Base-by-base conservation (phyloP, 37 sponge, comb jelly and placozoan genomes). In the Haliclona indistincta region DNA sequence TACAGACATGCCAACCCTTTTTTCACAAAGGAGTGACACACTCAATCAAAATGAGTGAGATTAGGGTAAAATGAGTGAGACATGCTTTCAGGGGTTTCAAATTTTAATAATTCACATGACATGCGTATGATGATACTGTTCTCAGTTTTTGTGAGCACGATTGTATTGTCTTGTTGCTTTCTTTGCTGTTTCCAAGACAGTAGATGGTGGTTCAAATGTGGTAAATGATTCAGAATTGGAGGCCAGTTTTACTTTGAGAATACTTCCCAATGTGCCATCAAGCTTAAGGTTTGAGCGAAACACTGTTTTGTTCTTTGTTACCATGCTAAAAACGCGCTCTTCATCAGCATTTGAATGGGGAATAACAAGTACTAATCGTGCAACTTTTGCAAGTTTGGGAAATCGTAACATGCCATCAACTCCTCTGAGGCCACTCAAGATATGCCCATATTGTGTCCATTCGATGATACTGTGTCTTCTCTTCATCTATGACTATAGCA, bases 281-380 rank as follows among this genome's bases (percentile, higher is more conserved):
- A 77, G 67, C 2, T 17, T 32, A 22, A 77, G 56, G 34, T 33
- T 77, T 0, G 78, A 23, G 5, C 78, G 19, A 33, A 32, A 77
- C 11, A 53, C 25, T 42, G 81, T 80, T 44, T 80, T 70, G 38
- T 78, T 78, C 40, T 78, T 78, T 4, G 39, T 36, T 52, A 78
- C 69, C 69, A 78, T 45, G 52, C 70, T 68, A 69, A 78, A 78
- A 29, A 78, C 45, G 28, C 69, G 42, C 51, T 78, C 79, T 34
- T 78, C 79, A 39, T 51, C 32, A 52, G 79, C 79, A 78, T 78
- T 76, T 38, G 76, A 76, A 36, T 76, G 76, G 41, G 76, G 76
- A 41, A 76, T 61, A 30, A 76, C 45, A 4, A 76, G 34, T 28
- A 76, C 76, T 20, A 63, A 23, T 43, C 23, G 37, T 10, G 76